phyloP scores from a whole-genome alignment of 2,797 vertebrate species.

The Cheirogaleus major region DNA sequence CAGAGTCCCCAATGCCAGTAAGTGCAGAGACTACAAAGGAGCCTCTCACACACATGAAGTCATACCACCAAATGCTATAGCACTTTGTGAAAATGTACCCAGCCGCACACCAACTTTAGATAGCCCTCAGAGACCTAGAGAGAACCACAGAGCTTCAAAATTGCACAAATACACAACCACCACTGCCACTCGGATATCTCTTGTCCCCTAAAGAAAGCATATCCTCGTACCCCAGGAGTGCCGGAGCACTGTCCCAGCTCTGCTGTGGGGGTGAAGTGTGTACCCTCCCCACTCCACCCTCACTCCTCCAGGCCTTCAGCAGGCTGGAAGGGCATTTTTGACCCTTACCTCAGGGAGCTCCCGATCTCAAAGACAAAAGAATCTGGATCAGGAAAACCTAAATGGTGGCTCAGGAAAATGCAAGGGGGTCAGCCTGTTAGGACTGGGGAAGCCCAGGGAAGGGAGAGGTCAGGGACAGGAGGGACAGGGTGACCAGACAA shows the following conservation, averaged over 20 bases:
- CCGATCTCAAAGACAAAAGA: slow-evolving; percentile 52
- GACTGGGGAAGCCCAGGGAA: background rate
- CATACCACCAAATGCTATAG: background rate
- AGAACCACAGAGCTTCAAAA: background rate
- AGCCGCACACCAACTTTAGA: background rate
- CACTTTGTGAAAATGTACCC: background rate
- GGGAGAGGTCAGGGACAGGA: background rate
- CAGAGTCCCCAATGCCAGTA: background rate
- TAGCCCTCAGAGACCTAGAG: background rate
- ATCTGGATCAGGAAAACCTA: slow-evolving; percentile 27
- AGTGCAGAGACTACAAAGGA: slow-evolving; percentile 1
- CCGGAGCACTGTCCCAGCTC: background rate
- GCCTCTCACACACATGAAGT: background rate
- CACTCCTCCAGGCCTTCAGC: background rate
- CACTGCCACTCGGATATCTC: background rate
- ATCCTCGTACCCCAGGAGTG: background rate
- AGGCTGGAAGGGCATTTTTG: slow-evolving; percentile 18
- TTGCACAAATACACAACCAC: background rate
- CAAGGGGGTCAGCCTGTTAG: background rate
- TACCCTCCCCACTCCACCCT: background rate
- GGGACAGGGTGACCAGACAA: background rate
- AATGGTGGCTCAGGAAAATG: slow-evolving; percentile 25
- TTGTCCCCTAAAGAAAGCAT: background rate
- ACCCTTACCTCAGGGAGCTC: slow-evolving; percentile 7
- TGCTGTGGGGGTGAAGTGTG: background rate